These are phyloP conservation scores for Aurelia aurita DNA, from an alignment of 30 jellyfish, hydroid and myxozoan species.

Conservation along the genomic window DNA sequence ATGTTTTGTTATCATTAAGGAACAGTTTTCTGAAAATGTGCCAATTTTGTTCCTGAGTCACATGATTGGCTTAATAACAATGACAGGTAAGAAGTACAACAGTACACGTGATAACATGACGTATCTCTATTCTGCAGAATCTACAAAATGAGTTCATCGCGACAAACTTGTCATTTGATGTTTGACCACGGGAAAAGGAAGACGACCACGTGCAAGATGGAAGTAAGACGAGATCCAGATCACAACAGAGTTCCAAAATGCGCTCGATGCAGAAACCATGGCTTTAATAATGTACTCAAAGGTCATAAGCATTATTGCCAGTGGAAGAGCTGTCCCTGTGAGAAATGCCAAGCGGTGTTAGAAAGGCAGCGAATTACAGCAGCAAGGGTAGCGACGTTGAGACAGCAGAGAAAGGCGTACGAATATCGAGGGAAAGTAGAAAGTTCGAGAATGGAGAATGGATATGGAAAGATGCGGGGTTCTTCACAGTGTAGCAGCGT, in stretches of 20 bases:
- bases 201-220: constrained; percentile 10
- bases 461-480: background rate
- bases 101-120: too few species aligned
- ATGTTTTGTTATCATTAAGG: background rate
- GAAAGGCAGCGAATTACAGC: constrained; percentile 75
- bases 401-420: constrained; percentile 67
- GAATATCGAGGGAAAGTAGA: constrained; percentile 34
- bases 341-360: constrained; percentile 61
- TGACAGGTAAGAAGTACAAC: too few species aligned
- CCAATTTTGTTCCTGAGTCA: constrained; percentile 55
- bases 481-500: background rate
- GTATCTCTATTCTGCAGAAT: background rate
- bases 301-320: constrained; percentile 79
- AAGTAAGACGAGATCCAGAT: constrained; percentile 14
- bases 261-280: constrained; percentile 77
- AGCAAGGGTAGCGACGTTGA: constrained; percentile 69
- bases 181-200: constrained; percentile 1
- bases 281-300: constrained; percentile 50
- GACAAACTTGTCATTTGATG: constrained; percentile 6
- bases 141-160: constrained; percentile 27
- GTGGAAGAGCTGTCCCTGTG: constrained; percentile 70
- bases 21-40: constrained; percentile 26
- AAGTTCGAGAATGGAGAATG: background rate
- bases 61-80: background rate
- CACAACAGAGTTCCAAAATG: constrained; percentile 74